phyloP scores from a whole-genome alignment of 2,888 invertebrate species.

The Odontocerum albicorne region DNA sequence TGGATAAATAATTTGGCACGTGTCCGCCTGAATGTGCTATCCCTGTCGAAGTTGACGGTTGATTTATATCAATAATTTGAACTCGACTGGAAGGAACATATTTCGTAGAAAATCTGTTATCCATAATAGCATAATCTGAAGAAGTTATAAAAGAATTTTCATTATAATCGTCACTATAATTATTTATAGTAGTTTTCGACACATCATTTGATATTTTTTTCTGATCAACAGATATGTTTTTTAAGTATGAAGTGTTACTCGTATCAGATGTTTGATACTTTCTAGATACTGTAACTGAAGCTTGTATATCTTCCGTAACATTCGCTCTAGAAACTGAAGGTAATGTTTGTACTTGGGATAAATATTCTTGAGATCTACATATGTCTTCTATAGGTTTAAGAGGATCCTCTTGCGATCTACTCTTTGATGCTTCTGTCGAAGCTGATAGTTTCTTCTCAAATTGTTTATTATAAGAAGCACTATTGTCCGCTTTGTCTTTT shows the following conservation, averaged over 20 bases:
- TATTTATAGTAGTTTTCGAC: too few relatives aligned
- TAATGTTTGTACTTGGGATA: too few relatives aligned
- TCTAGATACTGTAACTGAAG: slow-evolving; percentile 9
- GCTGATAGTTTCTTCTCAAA: too few relatives aligned
- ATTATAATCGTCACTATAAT: too few relatives aligned
- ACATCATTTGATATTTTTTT: too few relatives aligned
- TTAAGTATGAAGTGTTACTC: too few relatives aligned
- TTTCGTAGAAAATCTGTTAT: slow-evolving; percentile 2
- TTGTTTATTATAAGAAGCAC: too few relatives aligned
- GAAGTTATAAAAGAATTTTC: slow-evolving; percentile 10
- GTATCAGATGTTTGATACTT: too few relatives aligned
- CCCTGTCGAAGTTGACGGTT: slow-evolving; percentile 4
- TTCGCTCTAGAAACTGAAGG: not conserved
- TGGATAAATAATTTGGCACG: too few relatives aligned
- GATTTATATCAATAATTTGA: not conserved
- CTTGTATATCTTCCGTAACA: not conserved
- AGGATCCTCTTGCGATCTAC: slow-evolving; percentile 15
- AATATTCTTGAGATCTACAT: not conserved
- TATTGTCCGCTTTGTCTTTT: not conserved
- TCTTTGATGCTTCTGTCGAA: too few relatives aligned
- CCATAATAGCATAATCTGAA: not conserved
- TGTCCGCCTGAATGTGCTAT: not conserved
- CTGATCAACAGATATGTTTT: too few relatives aligned
- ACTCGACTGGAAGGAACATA: not conserved
- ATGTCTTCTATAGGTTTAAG: not conserved